phyloP scores from a whole-genome alignment of 2,888 invertebrate species.

The Lamellibrachia satsuma region DNA sequence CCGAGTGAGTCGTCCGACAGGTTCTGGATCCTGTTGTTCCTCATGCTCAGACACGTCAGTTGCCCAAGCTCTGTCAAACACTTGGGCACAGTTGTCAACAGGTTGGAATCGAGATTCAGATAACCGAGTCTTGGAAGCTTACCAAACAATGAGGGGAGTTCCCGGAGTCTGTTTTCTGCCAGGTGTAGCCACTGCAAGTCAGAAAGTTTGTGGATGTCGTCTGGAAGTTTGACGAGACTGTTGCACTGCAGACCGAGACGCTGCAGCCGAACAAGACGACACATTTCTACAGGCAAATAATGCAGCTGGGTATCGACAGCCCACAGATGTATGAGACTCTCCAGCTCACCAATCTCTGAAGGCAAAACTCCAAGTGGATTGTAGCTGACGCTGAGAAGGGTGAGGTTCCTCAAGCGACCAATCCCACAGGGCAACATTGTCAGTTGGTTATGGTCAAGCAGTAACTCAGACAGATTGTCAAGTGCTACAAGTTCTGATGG shows the following conservation, averaged over 20 bases:
- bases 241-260: constrained; percentile 56
- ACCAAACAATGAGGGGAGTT: constrained; percentile 49
- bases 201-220: constrained; percentile 47
- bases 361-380: constrained; percentile 57
- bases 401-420: constrained; percentile 47
- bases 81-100: constrained; percentile 50
- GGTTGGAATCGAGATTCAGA: constrained; percentile 56
- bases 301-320: constrained; percentile 53
- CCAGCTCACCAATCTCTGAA: constrained; percentile 53
- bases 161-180: constrained; percentile 54
- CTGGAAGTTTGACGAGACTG: constrained; percentile 49
- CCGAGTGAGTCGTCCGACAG: constrained; percentile 56
- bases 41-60: constrained; percentile 50
- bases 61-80: constrained; percentile 49
- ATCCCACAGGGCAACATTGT: constrained; percentile 59
- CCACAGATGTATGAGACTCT: constrained; percentile 56
- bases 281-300: constrained; percentile 52
- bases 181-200: constrained; percentile 58
- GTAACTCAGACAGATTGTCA: constrained; percentile 49
- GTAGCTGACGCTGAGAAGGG: constrained; percentile 44
- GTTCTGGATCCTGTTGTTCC: constrained; percentile 48
- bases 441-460: constrained; percentile 59
- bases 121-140: constrained; percentile 49
- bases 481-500: constrained; percentile 39
- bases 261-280: constrained; percentile 48